These are phyloP conservation scores for Ips typographus DNA, from an alignment of 1,140 invertebrate genomes.

Conservation along the genomic window DNA sequence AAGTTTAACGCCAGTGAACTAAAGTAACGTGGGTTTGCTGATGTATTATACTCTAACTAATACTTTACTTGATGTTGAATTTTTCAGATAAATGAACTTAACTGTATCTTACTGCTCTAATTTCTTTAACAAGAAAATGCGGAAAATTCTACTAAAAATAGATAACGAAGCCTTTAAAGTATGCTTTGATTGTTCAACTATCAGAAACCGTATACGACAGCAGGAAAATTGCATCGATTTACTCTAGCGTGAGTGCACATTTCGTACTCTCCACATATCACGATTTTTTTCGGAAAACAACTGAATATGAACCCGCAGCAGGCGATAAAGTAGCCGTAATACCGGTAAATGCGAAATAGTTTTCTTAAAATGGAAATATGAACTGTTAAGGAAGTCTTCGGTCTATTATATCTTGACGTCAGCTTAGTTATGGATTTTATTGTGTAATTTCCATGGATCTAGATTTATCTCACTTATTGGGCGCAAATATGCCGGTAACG, in stretches of 20 bases:
- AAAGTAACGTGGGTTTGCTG: too few species aligned
- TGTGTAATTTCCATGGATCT: slow-evolving; percentile 7
- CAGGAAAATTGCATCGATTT: slow-evolving; percentile 16
- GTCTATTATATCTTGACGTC: slow-evolving; percentile 10
- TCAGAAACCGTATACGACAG: background rate
- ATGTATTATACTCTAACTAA: too few species aligned
- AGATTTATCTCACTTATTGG: background rate
- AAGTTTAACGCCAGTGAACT: too few species aligned
- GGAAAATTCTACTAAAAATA: too few species aligned
- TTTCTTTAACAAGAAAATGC: too few species aligned
- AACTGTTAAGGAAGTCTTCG: slow-evolving; percentile 26
- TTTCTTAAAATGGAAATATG: slow-evolving; percentile 24
- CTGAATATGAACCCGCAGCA: slow-evolving; percentile 19
- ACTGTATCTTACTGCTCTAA: too few species aligned
- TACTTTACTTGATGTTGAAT: too few species aligned
- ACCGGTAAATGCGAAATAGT: slow-evolving; percentile 28
- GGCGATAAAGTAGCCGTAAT: slow-evolving; percentile 24
- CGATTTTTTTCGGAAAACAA: slow-evolving; percentile 6
- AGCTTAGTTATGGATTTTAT: slow-evolving; percentile 23
- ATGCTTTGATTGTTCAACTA: too few species aligned
- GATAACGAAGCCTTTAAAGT: too few species aligned
- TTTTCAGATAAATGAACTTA: too few species aligned
- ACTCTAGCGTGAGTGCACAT: slow-evolving; percentile 17
- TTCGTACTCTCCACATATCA: slow-evolving; percentile 16
- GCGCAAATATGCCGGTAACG: background rate